Base-by-base conservation (phyloP, 2,797 vertebrate species). In the Holocentrus rufus region DNA sequence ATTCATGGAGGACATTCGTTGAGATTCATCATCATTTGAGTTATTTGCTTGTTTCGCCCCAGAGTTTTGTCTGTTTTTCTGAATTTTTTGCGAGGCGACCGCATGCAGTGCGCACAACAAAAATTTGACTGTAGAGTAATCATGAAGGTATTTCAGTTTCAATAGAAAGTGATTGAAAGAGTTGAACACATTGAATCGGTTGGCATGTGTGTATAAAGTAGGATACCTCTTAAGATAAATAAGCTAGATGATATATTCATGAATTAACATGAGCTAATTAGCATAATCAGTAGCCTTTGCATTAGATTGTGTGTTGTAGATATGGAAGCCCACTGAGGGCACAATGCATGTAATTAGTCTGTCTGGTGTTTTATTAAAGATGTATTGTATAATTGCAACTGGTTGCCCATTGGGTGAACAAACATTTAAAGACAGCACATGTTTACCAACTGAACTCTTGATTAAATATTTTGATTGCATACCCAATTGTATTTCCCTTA, bases 261-360 rank as follows among this genome's bases (percentile, higher is more conserved):
- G 75, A 89, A 87, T 84, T 71, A 84, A 71, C 58, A 27, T 64
- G 78, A 66, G 57, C 58, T 84, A 58, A 90, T 93, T 87, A 88
- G 74, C 83, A 88, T 85, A 88, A 88, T 92, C 83, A 78, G 74
- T 82, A 73, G 64, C 42, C 63, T 70, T 61, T 27, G 8, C 73
- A 82, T 83, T 78, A 86, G 71, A 88, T 83, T 13, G 65, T 90
- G 78, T 82, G 81, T 82, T 3, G 75, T 81, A 87, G 88, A 90
- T 87, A 89, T 64, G 79, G 80, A 67, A 85, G 79, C 67, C 67
- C 67, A 87, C 73, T 66, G 76, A 87, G 65, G 68, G 65, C 81
- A 77, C 71, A 85, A 74, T 70, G 57, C 54, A 54, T 81, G 84
- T 90, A 87, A 92, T 93, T 88, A 88, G 68, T 85, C 76, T 79